These are phyloP conservation scores for Vireo altiloquus DNA, from an alignment of 2,113 vertebrate genomes.

Conservation along the genomic window DNA sequence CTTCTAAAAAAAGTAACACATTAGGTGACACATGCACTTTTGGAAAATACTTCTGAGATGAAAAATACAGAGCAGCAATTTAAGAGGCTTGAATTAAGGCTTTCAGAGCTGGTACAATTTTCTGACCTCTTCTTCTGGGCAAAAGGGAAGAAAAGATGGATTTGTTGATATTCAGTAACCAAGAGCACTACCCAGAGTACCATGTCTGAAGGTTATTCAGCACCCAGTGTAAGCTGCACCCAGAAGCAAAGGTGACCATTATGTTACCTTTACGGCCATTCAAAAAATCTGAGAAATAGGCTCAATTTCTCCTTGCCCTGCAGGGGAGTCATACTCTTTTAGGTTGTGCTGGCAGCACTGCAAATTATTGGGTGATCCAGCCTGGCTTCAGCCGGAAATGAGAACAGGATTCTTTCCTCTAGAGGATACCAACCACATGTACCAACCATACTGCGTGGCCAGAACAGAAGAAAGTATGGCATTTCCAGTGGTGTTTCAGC, in stretches of 20 bases:
- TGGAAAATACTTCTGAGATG: neutral
- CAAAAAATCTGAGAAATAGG: neutral
- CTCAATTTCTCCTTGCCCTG: neutral
- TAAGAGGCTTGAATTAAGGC: neutral
- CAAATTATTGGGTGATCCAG: neutral
- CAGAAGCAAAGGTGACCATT: neutral
- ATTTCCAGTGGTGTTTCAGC: neutral
- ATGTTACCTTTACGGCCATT: neutral
- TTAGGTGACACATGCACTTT: neutral
- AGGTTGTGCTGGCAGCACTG: neutral
- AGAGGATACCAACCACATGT: neutral
- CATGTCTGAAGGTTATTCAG: neutral
- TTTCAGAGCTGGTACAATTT: neutral
- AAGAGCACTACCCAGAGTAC: neutral
- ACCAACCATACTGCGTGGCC: neutral
- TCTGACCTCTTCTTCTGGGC: neutral
- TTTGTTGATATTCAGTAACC: neutral
- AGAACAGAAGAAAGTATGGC: neutral
- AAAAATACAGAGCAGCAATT: neutral
- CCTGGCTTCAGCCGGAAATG: neutral
- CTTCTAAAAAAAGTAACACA: constrained; percentile 13
- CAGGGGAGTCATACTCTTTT: neutral
- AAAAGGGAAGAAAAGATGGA: neutral
- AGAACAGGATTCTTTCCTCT: neutral
- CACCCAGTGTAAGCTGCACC: neutral